phyloP scores from a whole-genome alignment of 2,113 vertebrate species.

The Ammodytes marinus region DNA sequence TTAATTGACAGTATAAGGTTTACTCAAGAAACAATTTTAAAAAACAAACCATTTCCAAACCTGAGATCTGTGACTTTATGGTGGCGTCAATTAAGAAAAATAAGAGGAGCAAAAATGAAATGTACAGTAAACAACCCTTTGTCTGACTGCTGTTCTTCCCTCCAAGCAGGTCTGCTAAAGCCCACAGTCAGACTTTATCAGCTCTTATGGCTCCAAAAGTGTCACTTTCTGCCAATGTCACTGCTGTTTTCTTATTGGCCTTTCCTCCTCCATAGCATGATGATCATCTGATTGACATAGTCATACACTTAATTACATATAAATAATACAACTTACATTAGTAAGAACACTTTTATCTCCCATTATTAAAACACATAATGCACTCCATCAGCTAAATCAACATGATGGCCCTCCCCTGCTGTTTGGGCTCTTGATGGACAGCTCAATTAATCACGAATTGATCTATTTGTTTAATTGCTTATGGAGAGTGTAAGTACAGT shows the following conservation, averaged over 20 bases:
- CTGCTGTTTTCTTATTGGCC: not conserved
- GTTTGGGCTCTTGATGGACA: not conserved
- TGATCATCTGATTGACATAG: not conserved
- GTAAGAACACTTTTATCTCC: not conserved
- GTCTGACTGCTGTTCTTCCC: conserved; percentile 1
- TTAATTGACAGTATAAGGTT: not conserved
- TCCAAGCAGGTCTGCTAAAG: not conserved
- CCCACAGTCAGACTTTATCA: not conserved
- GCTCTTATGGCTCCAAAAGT: not conserved
- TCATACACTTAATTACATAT: not conserved
- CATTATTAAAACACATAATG: not conserved
- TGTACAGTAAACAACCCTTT: conserved; percentile 7
- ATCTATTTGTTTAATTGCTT: not conserved
- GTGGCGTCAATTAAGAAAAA: not conserved
- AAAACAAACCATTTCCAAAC: not conserved
- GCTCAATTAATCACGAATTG: not conserved
- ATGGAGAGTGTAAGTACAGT: not conserved
- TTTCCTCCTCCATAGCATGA: not conserved
- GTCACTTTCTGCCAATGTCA: conserved; percentile 10
- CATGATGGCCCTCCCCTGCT: not conserved
- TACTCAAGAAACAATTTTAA: not conserved
- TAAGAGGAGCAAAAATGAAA: conserved; percentile 11
- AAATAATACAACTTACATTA: not conserved
- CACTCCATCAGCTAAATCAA: not conserved
- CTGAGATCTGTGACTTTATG: not conserved